Percentiles rank a stretch among this genome's conserved stretches.
phyloP scores from a whole-genome alignment of 2,113 vertebrate genomes.

The Willisornis vidua region DNA sequence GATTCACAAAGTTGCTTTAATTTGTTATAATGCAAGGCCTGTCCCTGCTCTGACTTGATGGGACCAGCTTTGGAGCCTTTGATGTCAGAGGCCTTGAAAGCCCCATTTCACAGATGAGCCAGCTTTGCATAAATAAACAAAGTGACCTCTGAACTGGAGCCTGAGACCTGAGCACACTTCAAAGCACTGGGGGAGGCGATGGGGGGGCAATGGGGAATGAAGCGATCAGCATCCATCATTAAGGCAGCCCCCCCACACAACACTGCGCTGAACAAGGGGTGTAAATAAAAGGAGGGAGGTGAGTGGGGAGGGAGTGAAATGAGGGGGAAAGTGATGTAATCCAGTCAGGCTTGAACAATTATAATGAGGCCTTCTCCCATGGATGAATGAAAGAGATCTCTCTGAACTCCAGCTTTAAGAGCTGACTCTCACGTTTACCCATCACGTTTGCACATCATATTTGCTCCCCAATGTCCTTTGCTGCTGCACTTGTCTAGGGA shows the following conservation, averaged over 20 bases:
- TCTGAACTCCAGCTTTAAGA: background rate
- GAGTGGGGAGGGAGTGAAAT: conserved; percentile 36
- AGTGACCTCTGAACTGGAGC: conserved; percentile 75
- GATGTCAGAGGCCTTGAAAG: conserved; percentile 73
- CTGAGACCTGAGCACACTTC: conserved; percentile 75
- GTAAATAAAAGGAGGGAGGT: conserved; percentile 40
- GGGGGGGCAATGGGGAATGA: conserved; percentile 48
- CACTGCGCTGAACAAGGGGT: conserved; percentile 31
- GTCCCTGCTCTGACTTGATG: conserved; percentile 60
- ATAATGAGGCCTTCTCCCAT: conserved; percentile 48
- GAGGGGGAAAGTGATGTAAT: conserved; percentile 72
- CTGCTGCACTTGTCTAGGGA: background rate
- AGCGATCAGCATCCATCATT: conserved; percentile 71
- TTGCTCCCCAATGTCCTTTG: background rate
- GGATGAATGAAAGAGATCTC: conserved; percentile 39
- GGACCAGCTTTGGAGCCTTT: conserved; percentile 68
- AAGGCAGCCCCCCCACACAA: conserved; percentile 49
- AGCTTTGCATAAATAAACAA: conserved; percentile 80
- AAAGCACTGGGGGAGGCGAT: conserved; percentile 51
- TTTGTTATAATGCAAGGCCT: conserved; percentile 58
- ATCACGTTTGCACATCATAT: background rate
- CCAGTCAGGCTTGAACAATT: conserved; percentile 65
- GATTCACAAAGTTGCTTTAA: conserved; percentile 48
- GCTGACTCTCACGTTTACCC: background rate
- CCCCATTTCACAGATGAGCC: conserved; percentile 75